Evolutionary conservation across 2,797 vertebrate genomes (phyloP).

Genomic region (Psittacula derbiana): DNA sequence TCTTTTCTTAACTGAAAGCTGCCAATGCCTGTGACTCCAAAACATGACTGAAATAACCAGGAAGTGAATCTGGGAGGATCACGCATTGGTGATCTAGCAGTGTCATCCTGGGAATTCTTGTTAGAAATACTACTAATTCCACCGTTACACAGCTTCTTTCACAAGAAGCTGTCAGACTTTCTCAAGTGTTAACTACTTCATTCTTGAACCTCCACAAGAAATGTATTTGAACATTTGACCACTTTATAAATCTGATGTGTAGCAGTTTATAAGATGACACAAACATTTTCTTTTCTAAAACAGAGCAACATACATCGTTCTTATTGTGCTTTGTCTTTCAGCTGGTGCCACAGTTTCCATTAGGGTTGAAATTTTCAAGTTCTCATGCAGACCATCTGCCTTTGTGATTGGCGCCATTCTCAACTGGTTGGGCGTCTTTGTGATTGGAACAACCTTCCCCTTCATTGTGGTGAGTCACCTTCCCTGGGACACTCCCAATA

Average conservation of each 20-base stretch:
- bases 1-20: background rate
- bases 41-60: background rate
- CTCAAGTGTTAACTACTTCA: background rate
- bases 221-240: background rate
- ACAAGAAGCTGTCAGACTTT: background rate
- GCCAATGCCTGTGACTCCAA: background rate
- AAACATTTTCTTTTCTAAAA: background rate
- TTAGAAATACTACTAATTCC: background rate
- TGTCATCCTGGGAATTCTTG: background rate
- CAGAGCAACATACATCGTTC: background rate
- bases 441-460: slow-evolving; percentile 84
- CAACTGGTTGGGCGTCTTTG: slow-evolving; percentile 87
- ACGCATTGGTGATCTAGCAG: background rate
- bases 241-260: background rate
- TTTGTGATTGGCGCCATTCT: slow-evolving; percentile 85
- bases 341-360: slow-evolving; percentile 87
- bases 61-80: background rate
- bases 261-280: background rate
- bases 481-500: background rate
- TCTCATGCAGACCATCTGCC: slow-evolving; percentile 84
- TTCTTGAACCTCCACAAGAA: background rate
- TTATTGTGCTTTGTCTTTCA: slow-evolving; percentile 33
- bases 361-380: slow-evolving; percentile 88
- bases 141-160: background rate
- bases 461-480: slow-evolving; percentile 84